phyloP scores from a whole-genome alignment of 1,140 invertebrate species.

The Trichomalopsis sarcophagae region DNA sequence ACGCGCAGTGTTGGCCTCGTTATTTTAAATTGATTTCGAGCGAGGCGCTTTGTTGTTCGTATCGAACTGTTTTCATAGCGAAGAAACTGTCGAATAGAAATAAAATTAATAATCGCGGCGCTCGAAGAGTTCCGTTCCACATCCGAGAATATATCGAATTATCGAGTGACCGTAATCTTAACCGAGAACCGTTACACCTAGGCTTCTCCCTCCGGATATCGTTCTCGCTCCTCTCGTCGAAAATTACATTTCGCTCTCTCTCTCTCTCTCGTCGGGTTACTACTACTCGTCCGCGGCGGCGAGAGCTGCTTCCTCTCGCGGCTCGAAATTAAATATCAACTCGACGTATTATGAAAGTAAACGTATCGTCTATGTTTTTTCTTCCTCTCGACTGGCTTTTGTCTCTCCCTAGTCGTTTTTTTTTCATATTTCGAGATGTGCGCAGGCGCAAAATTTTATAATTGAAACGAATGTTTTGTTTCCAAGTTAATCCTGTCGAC shows the following conservation, averaged over 20 bases:
- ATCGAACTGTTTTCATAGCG: background rate
- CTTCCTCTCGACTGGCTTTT: background rate
- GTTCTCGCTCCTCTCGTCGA: conserved; percentile 7
- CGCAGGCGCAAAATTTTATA: conserved; percentile 1
- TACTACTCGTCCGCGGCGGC: background rate
- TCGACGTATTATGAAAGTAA: conserved; percentile 49
- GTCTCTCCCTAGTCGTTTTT: background rate
- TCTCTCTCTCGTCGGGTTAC: background rate
- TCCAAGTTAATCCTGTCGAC: background rate
- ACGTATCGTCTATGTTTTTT: conserved; percentile 36
- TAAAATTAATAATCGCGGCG: background rate
- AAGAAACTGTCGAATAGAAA: too few relatives aligned
- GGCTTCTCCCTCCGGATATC: background rate
- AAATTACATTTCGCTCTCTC: conserved; percentile 36
- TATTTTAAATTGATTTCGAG: conserved; percentile 42
- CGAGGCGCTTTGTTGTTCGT: background rate
- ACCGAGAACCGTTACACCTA: background rate
- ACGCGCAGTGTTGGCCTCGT: background rate
- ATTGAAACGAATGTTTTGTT: conserved; percentile 22
- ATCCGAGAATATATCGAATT: background rate
- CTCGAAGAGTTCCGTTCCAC: background rate
- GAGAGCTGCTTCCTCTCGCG: background rate
- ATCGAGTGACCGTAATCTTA: background rate
- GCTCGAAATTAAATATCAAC: conserved; percentile 53
- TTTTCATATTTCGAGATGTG: background rate